These are phyloP conservation scores for Drosophila cognata DNA, from an alignment of 2,888 invertebrate genomes.

Conservation along the genomic window DNA sequence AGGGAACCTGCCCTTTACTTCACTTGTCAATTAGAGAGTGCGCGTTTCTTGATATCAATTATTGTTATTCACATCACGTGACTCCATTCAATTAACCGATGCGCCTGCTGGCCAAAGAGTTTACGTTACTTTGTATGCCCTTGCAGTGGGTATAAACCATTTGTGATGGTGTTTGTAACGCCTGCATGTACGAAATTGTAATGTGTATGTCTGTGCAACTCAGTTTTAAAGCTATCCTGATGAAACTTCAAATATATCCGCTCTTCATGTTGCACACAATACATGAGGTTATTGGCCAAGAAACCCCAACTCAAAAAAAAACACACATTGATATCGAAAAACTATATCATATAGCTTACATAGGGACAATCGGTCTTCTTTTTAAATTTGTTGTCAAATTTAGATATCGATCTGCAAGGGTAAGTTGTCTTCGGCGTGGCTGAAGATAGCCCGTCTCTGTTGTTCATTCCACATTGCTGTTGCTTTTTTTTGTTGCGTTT, in stretches of 20 bases:
- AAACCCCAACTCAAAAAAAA: neutral
- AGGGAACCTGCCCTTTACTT: neutral
- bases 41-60: conserved; percentile 44
- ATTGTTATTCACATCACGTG: conserved; percentile 83
- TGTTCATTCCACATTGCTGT: neutral
- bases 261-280: neutral
- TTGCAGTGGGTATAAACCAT: neutral
- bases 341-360: neutral
- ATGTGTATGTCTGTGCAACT: neutral
- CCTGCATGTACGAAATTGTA: neutral
- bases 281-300: neutral
- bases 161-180: neutral
- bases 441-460: neutral
- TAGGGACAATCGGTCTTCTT: neutral
- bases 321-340: neutral
- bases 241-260: neutral
- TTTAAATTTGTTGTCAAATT: neutral
- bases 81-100: conserved; percentile 84
- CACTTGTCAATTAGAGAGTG: conserved; percentile 59
- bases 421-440: neutral
- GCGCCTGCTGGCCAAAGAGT: conserved; percentile 62
- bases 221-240: neutral
- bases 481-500: neutral
- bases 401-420: neutral
- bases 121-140: neutral